These are phyloP conservation scores for Drosophila suboccidentalis DNA, from an alignment of 2,888 invertebrate species.

Conservation along the genomic window DNA sequence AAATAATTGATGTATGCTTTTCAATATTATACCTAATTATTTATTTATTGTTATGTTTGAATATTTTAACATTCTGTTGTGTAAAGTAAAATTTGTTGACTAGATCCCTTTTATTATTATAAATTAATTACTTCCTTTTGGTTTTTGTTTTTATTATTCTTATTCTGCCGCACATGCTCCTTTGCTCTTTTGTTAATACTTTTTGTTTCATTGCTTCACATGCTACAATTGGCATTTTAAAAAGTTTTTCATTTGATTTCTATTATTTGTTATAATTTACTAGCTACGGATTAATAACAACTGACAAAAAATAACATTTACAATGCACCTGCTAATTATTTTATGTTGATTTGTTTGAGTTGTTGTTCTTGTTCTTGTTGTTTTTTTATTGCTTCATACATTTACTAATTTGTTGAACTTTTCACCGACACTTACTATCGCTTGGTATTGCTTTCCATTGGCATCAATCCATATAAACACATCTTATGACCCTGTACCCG, in stretches of 20 bases:
- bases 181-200: slow-evolving; percentile 42
- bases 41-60: slow-evolving; percentile 49
- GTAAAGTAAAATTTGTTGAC: slow-evolving; percentile 69
- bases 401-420: slow-evolving; percentile 52
- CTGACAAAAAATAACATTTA: slow-evolving; percentile 61
- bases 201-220: slow-evolving; percentile 32
- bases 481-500: slow-evolving; percentile 45
- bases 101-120: slow-evolving; percentile 30
- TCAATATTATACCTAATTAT: slow-evolving; percentile 20
- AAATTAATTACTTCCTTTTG: slow-evolving; percentile 6
- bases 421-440: slow-evolving; percentile 51
- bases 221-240: slow-evolving; percentile 52
- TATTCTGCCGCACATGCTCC: slow-evolving; percentile 19
- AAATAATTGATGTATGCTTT: slow-evolving; percentile 34
- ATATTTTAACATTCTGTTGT: slow-evolving; percentile 46
- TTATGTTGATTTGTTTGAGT: slow-evolving; percentile 26
- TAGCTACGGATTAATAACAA: slow-evolving; percentile 67
- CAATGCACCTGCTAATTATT: slow-evolving; percentile 42
- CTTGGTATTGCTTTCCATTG: slow-evolving; percentile 59
- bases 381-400: slow-evolving; percentile 46
- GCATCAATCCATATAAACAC: slow-evolving; percentile 31
- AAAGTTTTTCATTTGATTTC: slow-evolving; percentile 29
- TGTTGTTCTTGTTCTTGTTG: background rate
- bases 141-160: slow-evolving; percentile 1
- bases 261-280: slow-evolving; percentile 43